phyloP scores from a whole-genome alignment of 2,888 invertebrate species.

The Catotricha subobsoleta region DNA sequence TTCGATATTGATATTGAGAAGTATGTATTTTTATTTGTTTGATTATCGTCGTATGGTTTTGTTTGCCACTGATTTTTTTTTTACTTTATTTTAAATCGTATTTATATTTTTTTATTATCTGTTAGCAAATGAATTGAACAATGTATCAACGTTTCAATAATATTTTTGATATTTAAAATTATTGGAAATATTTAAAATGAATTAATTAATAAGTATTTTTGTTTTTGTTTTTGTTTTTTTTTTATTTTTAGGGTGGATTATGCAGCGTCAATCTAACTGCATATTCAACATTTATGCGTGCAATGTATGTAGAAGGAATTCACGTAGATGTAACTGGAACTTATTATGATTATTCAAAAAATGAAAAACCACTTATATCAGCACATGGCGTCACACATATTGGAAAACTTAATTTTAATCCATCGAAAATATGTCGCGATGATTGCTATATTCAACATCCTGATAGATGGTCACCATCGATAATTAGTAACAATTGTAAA shows the following conservation, averaged over 20 bases:
- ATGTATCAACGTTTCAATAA: too few species aligned
- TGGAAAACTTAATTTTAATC: constrained; percentile 51
- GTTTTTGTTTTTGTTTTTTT: neutral
- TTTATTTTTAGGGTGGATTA: constrained; percentile 44
- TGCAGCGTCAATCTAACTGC: constrained; percentile 60
- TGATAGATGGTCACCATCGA: constrained; percentile 10
- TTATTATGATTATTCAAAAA: constrained; percentile 38
- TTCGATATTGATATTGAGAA: too few species aligned
- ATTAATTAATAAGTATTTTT: too few species aligned
- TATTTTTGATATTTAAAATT: too few species aligned
- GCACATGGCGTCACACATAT: constrained; percentile 33
- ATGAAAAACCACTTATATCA: constrained; percentile 28
- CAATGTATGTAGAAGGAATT: constrained; percentile 47
- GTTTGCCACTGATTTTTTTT: too few species aligned
- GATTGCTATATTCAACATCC: constrained; percentile 40
- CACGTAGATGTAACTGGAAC: constrained; percentile 30
- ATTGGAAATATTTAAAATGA: too few species aligned
- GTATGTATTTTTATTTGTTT: too few species aligned
- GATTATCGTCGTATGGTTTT: too few species aligned
- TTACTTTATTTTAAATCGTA: too few species aligned
- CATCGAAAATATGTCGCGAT: constrained; percentile 49
- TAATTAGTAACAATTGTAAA: constrained; percentile 10
- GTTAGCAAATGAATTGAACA: too few species aligned
- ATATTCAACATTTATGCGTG: constrained; percentile 60
- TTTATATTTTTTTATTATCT: too few species aligned